Evolutionary conservation across 2,113 vertebrate genomes (phyloP), one percentile per base, ranked within the genome.

Genomic region (Larimichthys crocea): DNA sequence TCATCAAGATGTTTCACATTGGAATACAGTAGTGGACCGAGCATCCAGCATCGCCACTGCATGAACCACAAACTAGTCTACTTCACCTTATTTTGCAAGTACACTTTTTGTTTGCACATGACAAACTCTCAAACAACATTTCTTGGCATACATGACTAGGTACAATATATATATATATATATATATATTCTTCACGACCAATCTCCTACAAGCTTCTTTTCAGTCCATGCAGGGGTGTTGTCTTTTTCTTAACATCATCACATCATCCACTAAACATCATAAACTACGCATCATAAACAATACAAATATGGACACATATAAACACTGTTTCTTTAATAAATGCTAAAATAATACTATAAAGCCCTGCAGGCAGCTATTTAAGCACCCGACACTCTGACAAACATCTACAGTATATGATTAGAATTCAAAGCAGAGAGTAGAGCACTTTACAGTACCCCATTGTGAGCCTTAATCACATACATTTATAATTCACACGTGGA

Each of bases 401-500:
- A 0, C 57, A 82, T 77, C 31, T 56, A 26, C 26, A 26, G 26
- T 26, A 17, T 10, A 60, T 66, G 57, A 64, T 82, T 19, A 68
- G 3, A 61, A 67, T 67, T 72, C 22, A 77, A 66, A 17, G 22
- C 60, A 56, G 42, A 64, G 26, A 74, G 40, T 52, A 29, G 35
- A 72, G 42, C 52, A 15, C 46, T 85, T 74, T 74, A 68, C 46
- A 65, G 35, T 49, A 11, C 7, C 61, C 49, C 53, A 53, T 65
- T 17, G 35, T 35, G 8, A 71, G 65, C 15, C 35, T 61, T 78
- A 65, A 66, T 84, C 59, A 56, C 48, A 59, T 44, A 9, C 60
- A 75, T 84, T 68, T 35, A 70, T 66, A 42, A 78, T 71, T 75
- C 50, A 11, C 29, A 81, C 35, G 66, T 5, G 20, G 42, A 52